Percentiles rank a stretch among this genome's conserved stretches.
Evolutionary conservation across 1,140 invertebrate species (phyloP).

Genomic region (Branchinecta lindahli): DNA sequence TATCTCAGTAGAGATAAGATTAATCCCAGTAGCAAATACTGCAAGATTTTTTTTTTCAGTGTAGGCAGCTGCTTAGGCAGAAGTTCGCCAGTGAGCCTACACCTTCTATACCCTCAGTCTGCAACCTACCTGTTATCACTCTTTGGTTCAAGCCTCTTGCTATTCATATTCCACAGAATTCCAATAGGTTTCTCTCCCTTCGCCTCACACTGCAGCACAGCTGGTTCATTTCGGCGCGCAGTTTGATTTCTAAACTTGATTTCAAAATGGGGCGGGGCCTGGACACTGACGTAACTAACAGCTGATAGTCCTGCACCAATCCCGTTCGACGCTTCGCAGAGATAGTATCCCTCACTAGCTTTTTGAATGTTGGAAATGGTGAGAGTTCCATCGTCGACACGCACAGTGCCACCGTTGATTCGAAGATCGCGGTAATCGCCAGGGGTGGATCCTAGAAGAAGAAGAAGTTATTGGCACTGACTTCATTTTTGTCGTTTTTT

Average conservation of each 20-base stretch:
- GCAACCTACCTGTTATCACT: conserved; percentile 42
- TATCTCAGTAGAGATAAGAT: too few species aligned
- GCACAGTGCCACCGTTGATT: conserved; percentile 68
- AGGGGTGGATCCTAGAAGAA: conserved; percentile 55
- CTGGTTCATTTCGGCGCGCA: conserved; percentile 70
- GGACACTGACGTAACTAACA: conserved; percentile 78
- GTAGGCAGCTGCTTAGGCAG: too few species aligned
- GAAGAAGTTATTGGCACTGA: background rate
- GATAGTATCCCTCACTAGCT: conserved; percentile 80
- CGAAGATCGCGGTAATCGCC: conserved; percentile 83
- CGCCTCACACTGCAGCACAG: conserved; percentile 85
- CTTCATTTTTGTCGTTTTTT: background rate
- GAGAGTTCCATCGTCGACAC: conserved; percentile 77
- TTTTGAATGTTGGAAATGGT: conserved; percentile 77
- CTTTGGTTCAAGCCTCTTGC: conserved; percentile 72
- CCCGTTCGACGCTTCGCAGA: conserved; percentile 89
- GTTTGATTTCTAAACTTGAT: conserved; percentile 80
- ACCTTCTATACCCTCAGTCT: too few species aligned
- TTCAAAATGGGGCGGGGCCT: conserved; percentile 85
- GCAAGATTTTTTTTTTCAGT: too few species aligned
- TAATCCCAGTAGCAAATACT: too few species aligned
- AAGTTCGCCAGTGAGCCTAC: too few species aligned
- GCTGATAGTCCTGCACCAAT: conserved; percentile 85
- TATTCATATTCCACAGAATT: conserved; percentile 90
- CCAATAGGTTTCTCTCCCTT: conserved; percentile 90